A percentile compares a stretch with the other conserved stretches of the same genome.
phyloP scores from a whole-genome alignment of 2,113 vertebrate genomes.

The Formicarius rufipectus region DNA sequence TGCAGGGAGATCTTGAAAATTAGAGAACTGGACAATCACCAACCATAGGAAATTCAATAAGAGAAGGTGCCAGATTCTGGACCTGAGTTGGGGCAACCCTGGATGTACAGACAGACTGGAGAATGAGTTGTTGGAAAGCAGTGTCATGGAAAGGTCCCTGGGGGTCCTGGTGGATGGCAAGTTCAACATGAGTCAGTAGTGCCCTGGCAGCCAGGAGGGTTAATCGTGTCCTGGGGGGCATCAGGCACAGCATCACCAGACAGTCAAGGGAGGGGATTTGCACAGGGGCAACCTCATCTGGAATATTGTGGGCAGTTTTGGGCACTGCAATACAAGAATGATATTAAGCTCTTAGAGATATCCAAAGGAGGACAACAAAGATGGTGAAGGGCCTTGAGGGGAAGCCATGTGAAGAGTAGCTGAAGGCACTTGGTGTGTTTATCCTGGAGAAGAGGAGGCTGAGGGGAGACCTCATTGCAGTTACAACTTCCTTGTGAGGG shows the following conservation, averaged over 20 bases:
- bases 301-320: neutral
- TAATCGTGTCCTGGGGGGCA: neutral
- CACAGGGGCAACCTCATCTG: neutral
- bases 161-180: neutral
- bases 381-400: neutral
- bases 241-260: neutral
- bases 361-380: neutral
- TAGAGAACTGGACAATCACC: neutral
- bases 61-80: neutral
- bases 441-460: neutral
- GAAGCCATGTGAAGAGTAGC: neutral
- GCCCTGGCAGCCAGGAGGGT: neutral
- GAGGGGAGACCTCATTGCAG: neutral
- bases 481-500: neutral
- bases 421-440: neutral
- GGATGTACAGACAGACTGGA: neutral
- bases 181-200: neutral
- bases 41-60: neutral
- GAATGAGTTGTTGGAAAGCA: neutral
- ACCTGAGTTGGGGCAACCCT: neutral
- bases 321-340: neutral
- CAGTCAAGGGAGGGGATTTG: neutral
- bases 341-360: neutral
- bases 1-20: neutral
- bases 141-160: neutral